Evolutionary conservation across 2,797 vertebrate genomes (phyloP).

Genomic region (Xerus rutilus): DNA sequence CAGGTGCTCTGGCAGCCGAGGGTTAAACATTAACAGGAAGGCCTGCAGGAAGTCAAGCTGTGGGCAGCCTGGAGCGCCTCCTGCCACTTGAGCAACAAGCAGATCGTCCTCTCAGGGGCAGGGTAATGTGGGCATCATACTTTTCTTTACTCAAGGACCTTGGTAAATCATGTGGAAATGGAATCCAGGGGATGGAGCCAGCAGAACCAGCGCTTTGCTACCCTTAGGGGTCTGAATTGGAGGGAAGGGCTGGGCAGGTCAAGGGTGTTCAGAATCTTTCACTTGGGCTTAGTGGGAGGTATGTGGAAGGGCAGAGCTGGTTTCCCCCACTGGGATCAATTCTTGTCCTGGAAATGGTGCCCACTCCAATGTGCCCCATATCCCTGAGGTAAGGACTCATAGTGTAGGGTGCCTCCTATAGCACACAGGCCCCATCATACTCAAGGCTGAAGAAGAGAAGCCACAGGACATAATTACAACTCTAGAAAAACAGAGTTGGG

Average conservation of each 20-base stretch:
- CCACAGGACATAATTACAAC: not conserved
- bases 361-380: not conserved
- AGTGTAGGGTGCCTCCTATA: too few species aligned
- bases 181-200: not conserved
- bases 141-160: not conserved
- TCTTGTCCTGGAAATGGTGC: not conserved
- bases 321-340: not conserved
- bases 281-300: not conserved
- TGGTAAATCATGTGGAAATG: not conserved
- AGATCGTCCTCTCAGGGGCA: not conserved
- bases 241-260: not conserved
- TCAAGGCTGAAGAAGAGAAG: not conserved
- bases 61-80: not conserved
- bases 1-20: not conserved
- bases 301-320: not conserved
- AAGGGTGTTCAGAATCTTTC: not conserved
- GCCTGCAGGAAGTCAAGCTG: not conserved
- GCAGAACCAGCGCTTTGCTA: not conserved
- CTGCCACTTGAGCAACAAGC: not conserved
- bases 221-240: not conserved
- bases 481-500: not conserved
- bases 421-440: not conserved
- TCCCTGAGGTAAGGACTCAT: too few species aligned
- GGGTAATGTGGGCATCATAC: rapidly evolving
- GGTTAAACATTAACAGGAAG: not conserved